These are phyloP conservation scores for Leptinotarsa undecemlineata DNA, from an alignment of 1,140 invertebrate genomes.

Conservation along the genomic window DNA sequence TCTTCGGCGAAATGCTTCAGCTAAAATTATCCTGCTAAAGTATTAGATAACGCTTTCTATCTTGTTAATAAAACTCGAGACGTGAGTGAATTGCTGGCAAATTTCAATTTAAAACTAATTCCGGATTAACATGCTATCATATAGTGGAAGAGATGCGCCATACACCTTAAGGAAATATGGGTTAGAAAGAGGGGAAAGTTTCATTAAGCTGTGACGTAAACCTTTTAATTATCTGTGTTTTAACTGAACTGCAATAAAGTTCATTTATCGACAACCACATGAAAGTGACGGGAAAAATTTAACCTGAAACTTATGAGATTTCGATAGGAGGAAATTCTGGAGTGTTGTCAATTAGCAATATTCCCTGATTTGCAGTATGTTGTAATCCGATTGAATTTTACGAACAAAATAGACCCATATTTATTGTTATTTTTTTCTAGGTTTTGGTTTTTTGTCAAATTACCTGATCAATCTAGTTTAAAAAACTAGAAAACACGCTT, in stretches of 20 bases:
- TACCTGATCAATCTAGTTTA: too few relatives aligned
- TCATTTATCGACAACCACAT: too few relatives aligned
- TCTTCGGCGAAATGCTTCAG: conserved; percentile 13
- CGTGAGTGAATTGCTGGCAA: conserved; percentile 24
- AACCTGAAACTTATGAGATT: too few relatives aligned
- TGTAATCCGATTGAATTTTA: too few relatives aligned
- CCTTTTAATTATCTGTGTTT: background rate
- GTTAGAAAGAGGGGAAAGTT: background rate
- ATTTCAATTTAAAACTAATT: conserved; percentile 29
- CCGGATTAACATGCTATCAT: conserved; percentile 19
- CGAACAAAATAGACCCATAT: too few relatives aligned
- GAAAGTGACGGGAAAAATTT: too few relatives aligned
- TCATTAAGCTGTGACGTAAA: background rate
- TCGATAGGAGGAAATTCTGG: too few relatives aligned
- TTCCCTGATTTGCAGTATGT: too few relatives aligned
- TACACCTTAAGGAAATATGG: background rate
- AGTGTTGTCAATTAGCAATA: too few relatives aligned
- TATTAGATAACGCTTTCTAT: conserved; percentile 28
- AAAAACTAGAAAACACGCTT: too few relatives aligned
- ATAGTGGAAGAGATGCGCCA: background rate
- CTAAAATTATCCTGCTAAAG: conserved; percentile 22
- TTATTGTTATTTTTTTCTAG: too few relatives aligned
- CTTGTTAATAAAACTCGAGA: conserved; percentile 27
- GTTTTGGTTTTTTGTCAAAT: too few relatives aligned
- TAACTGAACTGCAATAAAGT: background rate